Base-by-base conservation (phyloP, 2,113 vertebrate genomes). In the Chascanopsetta lugubris region DNA sequence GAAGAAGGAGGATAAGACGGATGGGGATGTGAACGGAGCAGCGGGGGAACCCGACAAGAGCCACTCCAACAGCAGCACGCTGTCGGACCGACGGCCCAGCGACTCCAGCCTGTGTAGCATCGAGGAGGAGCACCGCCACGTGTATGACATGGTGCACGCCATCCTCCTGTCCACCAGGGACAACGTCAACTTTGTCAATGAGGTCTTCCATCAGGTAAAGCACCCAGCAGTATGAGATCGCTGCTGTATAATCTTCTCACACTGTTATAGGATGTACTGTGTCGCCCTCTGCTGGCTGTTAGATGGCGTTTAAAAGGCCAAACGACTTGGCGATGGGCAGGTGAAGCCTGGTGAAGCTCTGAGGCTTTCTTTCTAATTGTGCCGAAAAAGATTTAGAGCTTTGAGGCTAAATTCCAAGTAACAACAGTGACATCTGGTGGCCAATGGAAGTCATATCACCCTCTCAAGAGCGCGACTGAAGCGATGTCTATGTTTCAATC, bases 121-220 rank as follows among this genome's bases (percentile, higher is more conserved):
- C 0, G 97, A 98, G 24, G 97, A 98, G 80, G 96, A 99, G 76
- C 94, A 99, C 51, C 93, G 92, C 0, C 20, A 78, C 0, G 94
- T 95, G 32, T 98, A 98, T 3, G 96, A 97, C 55, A 96, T 98
- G 95, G 97, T 98, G 82, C 96, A 97, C 57, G 88, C 85, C 63
- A 96, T 98, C 74, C 92, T 99, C 12, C 77, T 98, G 18, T 98
- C 96, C 63, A 98, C 96, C 0, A 89, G 96, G 0, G 97, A 97
- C 66, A 97, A 99, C 4, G 90, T 99, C 62, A 99, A 99, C 84
- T 98, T 99, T 21, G 95, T 99, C 84, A 96, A 98, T 2, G 97
- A 99, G 87, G 94, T 99, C 70, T 99, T 99, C 90, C 94, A 94
- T 24, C 97, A 99, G 93, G 97, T 99, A 70, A 9, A 38, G 10